Evolutionary conservation across 1,140 invertebrate species (phyloP).

Genomic region (Monomorium pharaonis): DNA sequence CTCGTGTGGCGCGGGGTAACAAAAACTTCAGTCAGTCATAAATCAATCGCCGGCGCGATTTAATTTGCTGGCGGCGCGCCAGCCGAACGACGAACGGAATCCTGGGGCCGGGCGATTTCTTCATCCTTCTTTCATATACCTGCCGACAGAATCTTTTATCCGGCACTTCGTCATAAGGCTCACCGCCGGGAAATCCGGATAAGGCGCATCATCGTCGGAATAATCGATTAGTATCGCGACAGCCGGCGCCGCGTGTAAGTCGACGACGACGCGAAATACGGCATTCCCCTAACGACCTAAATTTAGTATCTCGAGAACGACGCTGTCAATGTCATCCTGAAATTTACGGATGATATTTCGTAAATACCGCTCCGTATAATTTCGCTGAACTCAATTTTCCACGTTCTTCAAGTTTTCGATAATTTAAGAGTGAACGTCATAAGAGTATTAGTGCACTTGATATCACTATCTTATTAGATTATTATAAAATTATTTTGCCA

Average conservation of each 20-base stretch:
- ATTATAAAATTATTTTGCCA: not conserved
- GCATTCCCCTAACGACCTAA: conserved; percentile 23
- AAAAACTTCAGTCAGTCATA: conserved; percentile 73
- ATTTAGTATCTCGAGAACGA: conserved; percentile 15
- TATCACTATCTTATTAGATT: not conserved
- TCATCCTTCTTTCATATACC: conserved; percentile 65
- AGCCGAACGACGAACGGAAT: conserved; percentile 69
- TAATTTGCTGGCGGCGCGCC: conserved; percentile 70
- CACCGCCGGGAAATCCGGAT: conserved; percentile 42
- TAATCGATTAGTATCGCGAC: conserved; percentile 59
- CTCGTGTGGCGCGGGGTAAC: conserved; percentile 17
- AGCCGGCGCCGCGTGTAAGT: not conserved
- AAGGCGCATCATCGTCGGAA: conserved; percentile 58
- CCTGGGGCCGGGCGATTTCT: conserved; percentile 67
- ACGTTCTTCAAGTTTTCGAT: not conserved
- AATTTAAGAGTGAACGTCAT: not conserved
- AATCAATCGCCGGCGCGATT: conserved; percentile 73
- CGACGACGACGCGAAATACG: conserved; percentile 25
- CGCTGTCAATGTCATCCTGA: not conserved
- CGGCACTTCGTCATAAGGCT: conserved; percentile 59
- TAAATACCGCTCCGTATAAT: not conserved
- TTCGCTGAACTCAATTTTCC: not conserved
- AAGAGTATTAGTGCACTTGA: not conserved
- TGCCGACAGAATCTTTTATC: conserved; percentile 58
- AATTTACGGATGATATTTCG: not conserved